These are phyloP conservation scores for Biston stratarius DNA, from an alignment of 2,888 invertebrate genomes.

Conservation along the genomic window DNA sequence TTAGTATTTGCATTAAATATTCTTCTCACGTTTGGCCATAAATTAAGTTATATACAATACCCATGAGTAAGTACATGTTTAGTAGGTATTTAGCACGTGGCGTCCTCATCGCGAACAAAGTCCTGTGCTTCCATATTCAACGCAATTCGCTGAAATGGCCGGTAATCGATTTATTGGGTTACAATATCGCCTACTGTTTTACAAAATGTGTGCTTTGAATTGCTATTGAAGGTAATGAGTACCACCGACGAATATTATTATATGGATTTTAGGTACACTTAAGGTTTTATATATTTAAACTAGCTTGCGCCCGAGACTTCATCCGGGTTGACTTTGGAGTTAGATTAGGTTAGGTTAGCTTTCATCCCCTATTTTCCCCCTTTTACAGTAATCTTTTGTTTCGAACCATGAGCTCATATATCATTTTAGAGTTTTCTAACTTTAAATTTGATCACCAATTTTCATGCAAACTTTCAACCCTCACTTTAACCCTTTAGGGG, in stretches of 20 bases:
- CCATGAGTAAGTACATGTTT: background rate
- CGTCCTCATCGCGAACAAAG: background rate
- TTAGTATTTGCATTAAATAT: background rate
- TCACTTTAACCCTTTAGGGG: too few relatives aligned
- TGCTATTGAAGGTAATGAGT: conserved; percentile 8
- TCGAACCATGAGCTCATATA: too few relatives aligned
- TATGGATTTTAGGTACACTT: background rate
- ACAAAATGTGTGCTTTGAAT: conserved; percentile 23
- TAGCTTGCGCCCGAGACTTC: too few relatives aligned
- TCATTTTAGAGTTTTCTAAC: too few relatives aligned
- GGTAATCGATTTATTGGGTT: conserved; percentile 33
- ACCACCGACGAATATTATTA: conserved; percentile 8
- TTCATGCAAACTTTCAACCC: too few relatives aligned
- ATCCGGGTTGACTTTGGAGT: too few relatives aligned
- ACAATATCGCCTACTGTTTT: conserved; percentile 29
- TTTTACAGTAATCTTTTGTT: too few relatives aligned
- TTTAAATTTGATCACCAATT: too few relatives aligned
- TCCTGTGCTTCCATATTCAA: conserved; percentile 23
- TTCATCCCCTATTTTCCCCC: too few relatives aligned
- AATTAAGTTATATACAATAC: background rate
- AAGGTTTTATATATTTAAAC: background rate
- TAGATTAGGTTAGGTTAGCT: too few relatives aligned
- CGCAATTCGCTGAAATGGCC: conserved; percentile 27
- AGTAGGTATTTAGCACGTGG: conserved; percentile 24
- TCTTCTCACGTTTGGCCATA: conserved; percentile 20